phyloP scores from a whole-genome alignment of 37 sponge, comb jelly and placozoan species.

The Geodia barretti region DNA sequence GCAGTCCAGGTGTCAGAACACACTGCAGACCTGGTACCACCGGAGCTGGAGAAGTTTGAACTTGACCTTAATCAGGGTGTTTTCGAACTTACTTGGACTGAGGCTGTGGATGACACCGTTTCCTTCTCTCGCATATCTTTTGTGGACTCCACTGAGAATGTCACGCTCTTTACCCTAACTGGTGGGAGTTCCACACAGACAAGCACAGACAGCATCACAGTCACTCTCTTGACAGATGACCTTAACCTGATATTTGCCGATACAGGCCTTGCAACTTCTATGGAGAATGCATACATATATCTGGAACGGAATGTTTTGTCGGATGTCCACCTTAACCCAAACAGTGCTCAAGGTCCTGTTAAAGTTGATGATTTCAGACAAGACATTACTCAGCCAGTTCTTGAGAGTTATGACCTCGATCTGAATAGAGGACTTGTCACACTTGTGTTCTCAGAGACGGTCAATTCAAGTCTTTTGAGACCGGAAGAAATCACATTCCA shows the following conservation, averaged over 20 bases:
- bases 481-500: conserved; percentile 70
- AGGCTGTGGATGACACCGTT: conserved; percentile 62
- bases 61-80: conserved; percentile 67
- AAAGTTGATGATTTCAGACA: conserved; percentile 23
- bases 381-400: conserved; percentile 66
- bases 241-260: conserved; percentile 74
- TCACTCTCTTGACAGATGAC: conserved; percentile 57
- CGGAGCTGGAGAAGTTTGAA: conserved; percentile 42
- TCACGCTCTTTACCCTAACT: conserved; percentile 33
- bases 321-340: conserved; percentile 73
- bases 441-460: conserved; percentile 79
- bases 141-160: conserved; percentile 15
- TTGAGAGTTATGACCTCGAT: conserved; percentile 67
- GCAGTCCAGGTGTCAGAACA: conserved; percentile 47
- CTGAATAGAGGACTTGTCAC: conserved; percentile 60
- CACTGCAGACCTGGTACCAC: conserved; percentile 75
- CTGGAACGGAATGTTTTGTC: conserved; percentile 39
- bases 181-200: conserved; percentile 37
- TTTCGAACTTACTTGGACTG: conserved; percentile 71
- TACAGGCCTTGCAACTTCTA: conserved; percentile 58
- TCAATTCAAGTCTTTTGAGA: conserved; percentile 62
- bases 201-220: conserved; percentile 13
- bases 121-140: conserved; percentile 46
- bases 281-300: conserved; percentile 61
- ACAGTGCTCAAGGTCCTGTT: conserved; percentile 48